Conservation (phyloP, 2,113 vertebrate species). For the Bostrychus sinensis region DNA sequence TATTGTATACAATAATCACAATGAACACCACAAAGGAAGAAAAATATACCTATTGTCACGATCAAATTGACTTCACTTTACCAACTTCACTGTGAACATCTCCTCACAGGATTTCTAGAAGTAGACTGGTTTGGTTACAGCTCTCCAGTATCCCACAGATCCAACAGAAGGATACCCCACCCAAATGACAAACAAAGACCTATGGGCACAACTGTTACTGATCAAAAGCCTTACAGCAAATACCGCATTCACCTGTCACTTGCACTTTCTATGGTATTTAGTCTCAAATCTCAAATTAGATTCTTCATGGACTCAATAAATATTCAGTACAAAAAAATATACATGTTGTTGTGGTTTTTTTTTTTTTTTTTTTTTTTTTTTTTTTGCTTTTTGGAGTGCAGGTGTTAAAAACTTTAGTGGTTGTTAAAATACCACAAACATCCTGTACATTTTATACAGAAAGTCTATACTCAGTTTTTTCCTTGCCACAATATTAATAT, state of each 20-base stretch:
- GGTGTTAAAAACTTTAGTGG: background rate
- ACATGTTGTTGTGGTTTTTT: too few relatives aligned
- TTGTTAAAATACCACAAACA: background rate
- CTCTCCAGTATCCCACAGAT: background rate
- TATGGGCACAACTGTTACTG: background rate
- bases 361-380: too few relatives aligned
- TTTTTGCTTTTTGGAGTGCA: background rate
- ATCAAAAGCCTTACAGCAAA: background rate
- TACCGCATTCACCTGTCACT: background rate
- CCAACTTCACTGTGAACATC: background rate
- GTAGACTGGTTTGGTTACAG: background rate
- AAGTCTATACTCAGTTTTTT: too few relatives aligned
- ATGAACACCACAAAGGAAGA: too few relatives aligned
- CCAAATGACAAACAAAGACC: conserved; percentile 8
- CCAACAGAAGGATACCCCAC: background rate
- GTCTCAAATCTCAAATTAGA: too few relatives aligned
- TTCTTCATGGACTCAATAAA: too few relatives aligned
- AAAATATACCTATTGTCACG: too few relatives aligned
- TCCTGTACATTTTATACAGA: background rate
- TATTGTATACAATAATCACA: too few relatives aligned
- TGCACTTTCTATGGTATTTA: too few relatives aligned
- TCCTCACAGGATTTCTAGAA: background rate
- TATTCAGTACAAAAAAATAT: too few relatives aligned
- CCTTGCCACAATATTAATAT: too few relatives aligned
- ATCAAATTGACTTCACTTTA: too few relatives aligned